Base-by-base conservation (phyloP, 1,140 invertebrate genomes). In the Adelges cooleyi region DNA sequence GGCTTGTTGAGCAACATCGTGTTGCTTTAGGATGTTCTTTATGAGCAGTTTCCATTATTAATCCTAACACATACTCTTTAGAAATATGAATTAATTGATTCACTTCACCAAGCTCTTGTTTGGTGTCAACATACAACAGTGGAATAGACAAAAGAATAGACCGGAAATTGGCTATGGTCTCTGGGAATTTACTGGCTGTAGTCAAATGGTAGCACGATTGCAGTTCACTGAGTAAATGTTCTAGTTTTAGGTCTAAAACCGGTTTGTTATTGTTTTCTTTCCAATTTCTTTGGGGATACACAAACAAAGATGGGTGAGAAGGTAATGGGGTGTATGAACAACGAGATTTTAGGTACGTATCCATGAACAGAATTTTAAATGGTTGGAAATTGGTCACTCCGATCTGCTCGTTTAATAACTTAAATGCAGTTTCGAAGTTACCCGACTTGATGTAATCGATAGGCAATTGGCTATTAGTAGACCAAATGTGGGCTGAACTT, bases 371-470 rank as follows among this genome's bases (percentile, higher is more conserved):
- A 11, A 78, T 76, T 70, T 87, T 83, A 72, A 94, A 96, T 1
- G 89, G 86, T 68, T 82, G 81, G 77, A 98, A 94, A 72, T 95
- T 85, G 2, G 93, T 87, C 33, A 98, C 84, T 27, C 95, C 96
- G 65, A 98, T 69, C 72, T 84, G 90, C 69, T 93, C 87, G 73
- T 92, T 82, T 0, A 95, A 75, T 15, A 94, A 74, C 53, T 78
- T 80, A 73, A 87, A 88, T 13, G 95, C 95, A 48, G 89, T 87
- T 73, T 97, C 92, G 74, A 96, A 98, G 8, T 92, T 92, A 36
- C 96, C 96, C 15, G 93, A 92, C 48, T 92, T 78, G 46, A 98
- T 78, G 74, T 98, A 94, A 78, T 99, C 95, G 51, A 90, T 86
- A n/a, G 83, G 80, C 3, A 96, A 73, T 68, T 87, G 84, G 0